Conservation (phyloP, 2,888 invertebrate species). For the Drosophila monieri region DNA sequence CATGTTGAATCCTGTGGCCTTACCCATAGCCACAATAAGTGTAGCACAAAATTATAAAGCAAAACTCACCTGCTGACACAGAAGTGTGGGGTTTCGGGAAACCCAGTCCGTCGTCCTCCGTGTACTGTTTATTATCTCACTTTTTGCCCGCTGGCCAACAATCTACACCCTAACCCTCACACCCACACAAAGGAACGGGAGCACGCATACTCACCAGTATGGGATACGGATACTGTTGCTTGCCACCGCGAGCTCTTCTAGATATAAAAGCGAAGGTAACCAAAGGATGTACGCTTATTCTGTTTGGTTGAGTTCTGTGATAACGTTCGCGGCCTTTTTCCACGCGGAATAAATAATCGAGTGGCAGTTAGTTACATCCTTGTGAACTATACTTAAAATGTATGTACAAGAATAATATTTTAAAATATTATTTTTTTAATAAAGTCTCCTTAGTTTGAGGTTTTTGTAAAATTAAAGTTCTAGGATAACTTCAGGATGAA, state of each 20-base stretch:
- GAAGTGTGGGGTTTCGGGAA: conserved; percentile 1
- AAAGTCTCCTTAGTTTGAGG: not conserved
- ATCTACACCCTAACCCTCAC: conserved; percentile 1
- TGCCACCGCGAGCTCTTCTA: conserved; percentile 35
- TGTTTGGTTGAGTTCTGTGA: conserved; percentile 65
- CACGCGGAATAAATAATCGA: conserved; percentile 3
- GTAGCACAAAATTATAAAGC: not conserved
- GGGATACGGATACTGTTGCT: conserved; percentile 21
- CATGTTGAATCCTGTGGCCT: not conserved
- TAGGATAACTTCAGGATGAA: not conserved
- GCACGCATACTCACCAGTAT: conserved; percentile 25
- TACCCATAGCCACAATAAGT: not conserved
- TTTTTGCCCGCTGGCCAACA: not conserved
- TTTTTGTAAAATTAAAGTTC: not conserved
- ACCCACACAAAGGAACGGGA: conserved; percentile 1
- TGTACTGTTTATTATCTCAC: conserved; percentile 7
- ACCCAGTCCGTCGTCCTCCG: not conserved
- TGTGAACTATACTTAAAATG: not conserved
- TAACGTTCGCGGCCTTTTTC: conserved; percentile 45
- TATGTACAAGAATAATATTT: not conserved
- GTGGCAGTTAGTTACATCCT: not conserved
- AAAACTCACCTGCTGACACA: conserved; percentile 4
- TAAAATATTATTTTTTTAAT: not conserved
- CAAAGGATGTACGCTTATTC: conserved; percentile 73
- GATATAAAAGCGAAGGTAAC: conserved; percentile 70